Evolutionary conservation across 2,797 vertebrate genomes (phyloP).

Genomic region (Pseudochirops corinnae): DNA sequence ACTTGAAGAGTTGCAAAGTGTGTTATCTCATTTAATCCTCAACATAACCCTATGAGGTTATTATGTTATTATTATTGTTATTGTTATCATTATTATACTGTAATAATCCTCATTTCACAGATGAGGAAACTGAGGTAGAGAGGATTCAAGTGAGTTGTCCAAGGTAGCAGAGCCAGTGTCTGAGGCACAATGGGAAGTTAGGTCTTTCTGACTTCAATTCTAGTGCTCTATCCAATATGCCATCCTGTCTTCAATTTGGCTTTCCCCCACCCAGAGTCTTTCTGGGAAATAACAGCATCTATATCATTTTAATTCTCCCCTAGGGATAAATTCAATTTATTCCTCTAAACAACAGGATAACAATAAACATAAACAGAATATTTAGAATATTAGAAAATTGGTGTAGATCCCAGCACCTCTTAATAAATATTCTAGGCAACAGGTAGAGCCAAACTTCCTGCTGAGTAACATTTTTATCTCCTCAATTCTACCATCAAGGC

Average conservation of each 20-base stretch:
- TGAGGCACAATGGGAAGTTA: not conserved
- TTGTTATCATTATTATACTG: no score
- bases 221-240: no score
- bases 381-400: not conserved
- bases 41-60: not conserved
- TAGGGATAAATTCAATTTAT: not conserved
- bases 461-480: not conserved
- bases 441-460: not conserved
- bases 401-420: not conserved
- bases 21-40: not conserved
- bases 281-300: not conserved
- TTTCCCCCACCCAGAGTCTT: not conserved
- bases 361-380: not conserved
- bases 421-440: not conserved
- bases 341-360: not conserved
- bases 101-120: not conserved
- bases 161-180: not conserved
- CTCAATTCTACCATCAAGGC: not conserved
- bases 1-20: not conserved
- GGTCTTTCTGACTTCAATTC: not conserved
- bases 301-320: not conserved
- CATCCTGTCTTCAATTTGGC: not conserved
- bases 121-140: not conserved
- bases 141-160: not conserved
- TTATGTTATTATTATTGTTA: no score